Evolutionary conservation across 2,797 vertebrate species (phyloP), one percentile per base, ranked within the genome.

Genomic region (Pseudomugil gertrudae): DNA sequence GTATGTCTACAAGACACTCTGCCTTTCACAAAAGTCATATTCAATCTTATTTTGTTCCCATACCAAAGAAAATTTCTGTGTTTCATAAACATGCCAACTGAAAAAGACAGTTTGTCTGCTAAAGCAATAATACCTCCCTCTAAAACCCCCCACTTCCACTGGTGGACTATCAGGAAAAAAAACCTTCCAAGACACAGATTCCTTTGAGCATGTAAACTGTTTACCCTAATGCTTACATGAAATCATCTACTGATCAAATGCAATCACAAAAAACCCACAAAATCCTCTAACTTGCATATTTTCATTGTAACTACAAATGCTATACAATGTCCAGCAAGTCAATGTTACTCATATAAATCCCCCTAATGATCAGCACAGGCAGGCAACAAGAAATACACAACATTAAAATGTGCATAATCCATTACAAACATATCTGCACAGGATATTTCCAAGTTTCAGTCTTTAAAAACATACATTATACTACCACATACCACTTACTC

Each of bases 161-260:
- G 57, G 30, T 62, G 27, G 14, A 72, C 47, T 57, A 27, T 67
- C 70, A 79, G 72, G 82, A 82, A 88, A 83, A 69, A 19, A 80
- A 73, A 66, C 55, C 73, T 65, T n/a, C 69, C 53, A 69, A 63
- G 24, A 74, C 52, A 74, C 61, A 75, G 32, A 15, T 40, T 50
- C 59, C 40, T 66, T 35, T 40, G 51, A 40, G 36, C 55, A 56
- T 14, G 4, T 32, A 63, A 76, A 71, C 68, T 66, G 60, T 65
- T 55, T 63, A 33, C 56, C 33, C 43, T 47, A 17, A 27, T 36
- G 38, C 19, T 61, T 30, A 51, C 23, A 33, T 60, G 33, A 71
- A 43, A 43, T 75, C 45, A 59, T 23, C 43, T 33, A 23, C 59
- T 55, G 32, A 63, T 77, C 50, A 81, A 61, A 66, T 61, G 24